Percentiles rank a stretch among this genome's conserved stretches.
Conservation (phyloP, 2,797 vertebrate genomes). For the Adelosebastes latens region DNA sequence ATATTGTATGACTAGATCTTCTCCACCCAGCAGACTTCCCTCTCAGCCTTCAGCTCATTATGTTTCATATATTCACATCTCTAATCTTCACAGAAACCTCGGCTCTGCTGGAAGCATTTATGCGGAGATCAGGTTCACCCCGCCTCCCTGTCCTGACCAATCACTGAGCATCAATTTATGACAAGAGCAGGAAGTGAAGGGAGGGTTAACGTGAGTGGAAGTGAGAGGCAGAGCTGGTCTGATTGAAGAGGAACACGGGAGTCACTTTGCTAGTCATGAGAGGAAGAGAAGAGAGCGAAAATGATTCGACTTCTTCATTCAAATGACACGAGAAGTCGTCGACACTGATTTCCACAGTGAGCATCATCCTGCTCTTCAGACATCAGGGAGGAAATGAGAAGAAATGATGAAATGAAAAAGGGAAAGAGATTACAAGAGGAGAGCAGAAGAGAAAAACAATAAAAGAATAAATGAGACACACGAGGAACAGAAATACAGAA, state of each 20-base stretch:
- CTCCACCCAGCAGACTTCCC: not conserved
- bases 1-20: not conserved
- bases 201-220: not conserved
- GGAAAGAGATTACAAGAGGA: not conserved
- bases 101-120: not conserved
- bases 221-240: not conserved
- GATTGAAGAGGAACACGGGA: not conserved
- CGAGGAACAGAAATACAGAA: too few relatives aligned
- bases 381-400: not conserved
- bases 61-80: not conserved
- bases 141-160: not conserved
- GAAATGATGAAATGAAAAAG: not conserved
- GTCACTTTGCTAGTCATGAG: not conserved
- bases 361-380: not conserved
- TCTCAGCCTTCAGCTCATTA: too few relatives aligned
- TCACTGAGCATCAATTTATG: not conserved
- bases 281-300: not conserved
- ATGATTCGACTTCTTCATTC: not conserved
- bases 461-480: not conserved
- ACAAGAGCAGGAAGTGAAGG: not conserved
- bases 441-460: not conserved
- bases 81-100: not conserved
- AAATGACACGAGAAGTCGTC: not conserved
- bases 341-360: not conserved
- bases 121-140: not conserved